Percentiles rank a stretch among this genome's conserved stretches.
phyloP scores from a whole-genome alignment of 2,888 invertebrate genomes.

The Caradrina kadenii region DNA sequence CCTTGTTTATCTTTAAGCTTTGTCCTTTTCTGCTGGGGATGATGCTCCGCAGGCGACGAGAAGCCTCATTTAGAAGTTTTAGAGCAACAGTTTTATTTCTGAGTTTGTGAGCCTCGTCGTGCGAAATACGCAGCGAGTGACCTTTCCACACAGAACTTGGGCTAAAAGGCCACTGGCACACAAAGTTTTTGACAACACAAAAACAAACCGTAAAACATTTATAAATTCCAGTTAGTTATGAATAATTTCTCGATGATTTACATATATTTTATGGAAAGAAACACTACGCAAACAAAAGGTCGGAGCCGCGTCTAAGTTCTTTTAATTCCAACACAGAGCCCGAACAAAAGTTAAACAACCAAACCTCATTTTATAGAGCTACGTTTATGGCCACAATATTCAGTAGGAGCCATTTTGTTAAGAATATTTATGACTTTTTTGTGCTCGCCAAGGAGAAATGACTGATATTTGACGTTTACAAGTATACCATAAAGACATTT shows the following conservation, averaged over 20 bases:
- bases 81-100: constrained; percentile 71
- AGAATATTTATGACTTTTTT: constrained; percentile 89
- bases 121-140: constrained; percentile 65
- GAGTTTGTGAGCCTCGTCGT: constrained; percentile 49
- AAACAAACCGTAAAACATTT: constrained; percentile 80
- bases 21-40: constrained; percentile 79
- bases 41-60: constrained; percentile 74
- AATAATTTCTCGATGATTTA: constrained; percentile 86
- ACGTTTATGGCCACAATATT: constrained; percentile 87
- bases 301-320: constrained; percentile 80
- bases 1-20: constrained; percentile 67
- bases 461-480: constrained; percentile 88
- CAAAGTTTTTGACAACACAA: constrained; percentile 65
- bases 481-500: constrained; percentile 87
- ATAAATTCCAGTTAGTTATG: constrained; percentile 86
- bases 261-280: constrained; percentile 83
- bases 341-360: constrained; percentile 87
- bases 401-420: constrained; percentile 89
- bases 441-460: constrained; percentile 80
- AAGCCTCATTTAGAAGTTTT: constrained; percentile 80
- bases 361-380: constrained; percentile 87
- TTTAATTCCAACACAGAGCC: constrained; percentile 82
- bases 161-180: constrained; percentile 62
- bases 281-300: constrained; percentile 82
- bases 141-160: constrained; percentile 53